Percentiles rank a stretch among this genome's conserved stretches.
These are phyloP conservation scores for Styela clava DNA, from an alignment of 23 tunicate genomes.

Conservation along the genomic window DNA sequence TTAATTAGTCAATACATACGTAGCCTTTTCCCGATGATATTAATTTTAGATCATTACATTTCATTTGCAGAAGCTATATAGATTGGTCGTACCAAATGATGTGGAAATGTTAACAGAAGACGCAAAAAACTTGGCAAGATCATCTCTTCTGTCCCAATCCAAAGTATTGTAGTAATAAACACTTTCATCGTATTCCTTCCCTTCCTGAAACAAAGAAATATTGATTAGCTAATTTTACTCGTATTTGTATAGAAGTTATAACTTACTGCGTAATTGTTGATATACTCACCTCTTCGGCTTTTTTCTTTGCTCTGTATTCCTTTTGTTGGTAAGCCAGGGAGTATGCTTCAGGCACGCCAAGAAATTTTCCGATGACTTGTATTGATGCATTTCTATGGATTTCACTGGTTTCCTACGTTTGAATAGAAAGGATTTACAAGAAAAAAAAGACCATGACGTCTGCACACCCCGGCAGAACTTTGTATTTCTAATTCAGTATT, in stretches of 20 bases:
- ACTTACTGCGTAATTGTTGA: no score
- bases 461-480: no score
- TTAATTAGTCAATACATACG: not conserved
- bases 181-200: conserved; percentile 4
- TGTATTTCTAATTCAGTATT: no score
- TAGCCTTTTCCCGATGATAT: not conserved
- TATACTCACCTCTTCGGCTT: conserved; percentile 21
- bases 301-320: conserved; percentile 16
- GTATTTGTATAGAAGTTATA: no score
- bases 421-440: not conserved
- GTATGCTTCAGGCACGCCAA: conserved; percentile 21
- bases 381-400: conserved; percentile 4
- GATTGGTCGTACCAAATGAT: not conserved
- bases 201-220: conserved; percentile 3
- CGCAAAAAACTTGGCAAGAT: conserved; percentile 22
- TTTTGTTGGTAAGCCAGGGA: conserved; percentile 4
- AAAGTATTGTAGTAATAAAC: conserved; percentile 3
- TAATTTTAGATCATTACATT: no score
- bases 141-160: conserved; percentile 20
- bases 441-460: not conserved
- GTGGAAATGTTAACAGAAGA: conserved; percentile 1
- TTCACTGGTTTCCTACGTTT: conserved; percentile 2
- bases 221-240: no score
- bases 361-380: not conserved
- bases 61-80: not conserved